Evolutionary conservation across 2,888 invertebrate genomes (phyloP).

Genomic region (Perithous albicinctus): DNA sequence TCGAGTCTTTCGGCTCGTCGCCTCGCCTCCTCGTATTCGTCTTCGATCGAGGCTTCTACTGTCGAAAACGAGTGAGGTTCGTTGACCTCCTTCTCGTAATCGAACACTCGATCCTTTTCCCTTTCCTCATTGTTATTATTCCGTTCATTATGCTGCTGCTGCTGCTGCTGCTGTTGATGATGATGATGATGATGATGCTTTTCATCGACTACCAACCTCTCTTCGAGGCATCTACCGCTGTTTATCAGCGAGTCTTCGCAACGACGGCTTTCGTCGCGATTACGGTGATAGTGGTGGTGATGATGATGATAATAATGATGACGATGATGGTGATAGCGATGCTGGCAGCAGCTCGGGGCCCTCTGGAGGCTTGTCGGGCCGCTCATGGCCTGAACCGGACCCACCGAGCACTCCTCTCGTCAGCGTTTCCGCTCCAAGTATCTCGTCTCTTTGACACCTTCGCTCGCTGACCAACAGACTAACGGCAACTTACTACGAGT

Average conservation of each 20-base stretch:
- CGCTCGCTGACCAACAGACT: constrained; percentile 72
- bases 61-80: constrained; percentile 29
- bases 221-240: constrained; percentile 11
- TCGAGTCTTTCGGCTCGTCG: constrained; percentile 29
- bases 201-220: constrained; percentile 20
- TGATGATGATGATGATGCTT: constrained; percentile 22
- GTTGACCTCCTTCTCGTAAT: constrained; percentile 18
- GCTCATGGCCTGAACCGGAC: constrained; percentile 78
- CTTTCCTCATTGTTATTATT: neutral
- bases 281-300: constrained; percentile 20
- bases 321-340: constrained; percentile 45
- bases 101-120: constrained; percentile 36
- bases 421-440: constrained; percentile 79
- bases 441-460: constrained; percentile 26
- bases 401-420: constrained; percentile 81
- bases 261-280: neutral
- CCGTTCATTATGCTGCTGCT: neutral
- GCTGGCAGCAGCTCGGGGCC: constrained; percentile 68
- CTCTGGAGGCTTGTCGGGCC: constrained; percentile 69
- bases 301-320: constrained; percentile 33
- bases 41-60: neutral
- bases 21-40: constrained; percentile 20
- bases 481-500: constrained; percentile 77
- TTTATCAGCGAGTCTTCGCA: constrained; percentile 4
- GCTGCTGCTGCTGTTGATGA: constrained; percentile 17